Evolutionary conservation across 2,113 vertebrate species (phyloP).

Genomic region (Psammodynastes pulverulentus): DNA sequence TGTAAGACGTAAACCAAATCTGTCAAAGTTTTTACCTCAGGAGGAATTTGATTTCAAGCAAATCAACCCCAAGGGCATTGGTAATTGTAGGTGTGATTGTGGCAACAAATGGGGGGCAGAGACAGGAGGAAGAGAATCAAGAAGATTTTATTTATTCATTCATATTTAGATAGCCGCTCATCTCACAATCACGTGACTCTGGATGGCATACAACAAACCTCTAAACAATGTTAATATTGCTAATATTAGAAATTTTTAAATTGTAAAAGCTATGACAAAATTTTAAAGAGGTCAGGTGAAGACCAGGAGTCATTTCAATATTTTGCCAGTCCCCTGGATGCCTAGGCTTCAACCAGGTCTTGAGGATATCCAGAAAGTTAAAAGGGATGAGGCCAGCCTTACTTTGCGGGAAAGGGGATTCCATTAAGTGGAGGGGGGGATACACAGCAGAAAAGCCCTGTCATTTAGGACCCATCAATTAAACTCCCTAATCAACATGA

Average conservation of each 20-base stretch:
- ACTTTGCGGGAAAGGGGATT: not conserved
- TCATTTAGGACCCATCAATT: not conserved
- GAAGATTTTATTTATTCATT: not conserved
- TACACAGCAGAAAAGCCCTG: not conserved
- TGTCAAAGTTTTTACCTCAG: not conserved
- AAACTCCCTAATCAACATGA: not conserved
- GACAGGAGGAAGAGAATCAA: not conserved
- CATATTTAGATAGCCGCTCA: not conserved
- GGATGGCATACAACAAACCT: not conserved
- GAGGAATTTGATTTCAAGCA: not conserved
- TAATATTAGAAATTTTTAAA: not conserved
- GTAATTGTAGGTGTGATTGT: not conserved
- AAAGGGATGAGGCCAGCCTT: not conserved
- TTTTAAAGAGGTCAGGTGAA: not conserved
- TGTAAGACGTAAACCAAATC: not conserved
- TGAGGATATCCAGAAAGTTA: not conserved
- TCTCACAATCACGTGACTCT: not conserved
- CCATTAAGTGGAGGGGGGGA: not conserved
- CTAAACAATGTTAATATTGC: not conserved
- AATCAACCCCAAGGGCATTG: not conserved
- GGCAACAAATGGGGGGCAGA: not conserved
- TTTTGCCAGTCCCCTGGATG: not conserved
- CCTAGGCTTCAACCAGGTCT: not conserved
- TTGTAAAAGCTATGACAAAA: not conserved
- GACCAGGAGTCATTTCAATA: not conserved